Evolutionary conservation across 2,113 vertebrate species (phyloP).

Genomic region (Pionites leucogaster): DNA sequence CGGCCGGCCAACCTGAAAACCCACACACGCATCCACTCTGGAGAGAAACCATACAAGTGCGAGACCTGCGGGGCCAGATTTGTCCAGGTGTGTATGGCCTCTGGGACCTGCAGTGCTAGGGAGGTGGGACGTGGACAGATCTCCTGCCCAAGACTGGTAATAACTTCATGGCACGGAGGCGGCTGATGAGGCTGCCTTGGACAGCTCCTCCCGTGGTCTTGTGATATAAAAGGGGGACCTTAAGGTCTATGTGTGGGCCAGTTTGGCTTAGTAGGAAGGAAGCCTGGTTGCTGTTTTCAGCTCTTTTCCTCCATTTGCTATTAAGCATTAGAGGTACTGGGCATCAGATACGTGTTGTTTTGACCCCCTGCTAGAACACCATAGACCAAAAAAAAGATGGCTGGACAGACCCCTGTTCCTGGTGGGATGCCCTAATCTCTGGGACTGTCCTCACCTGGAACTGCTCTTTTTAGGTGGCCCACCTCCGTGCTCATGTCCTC

Average conservation of each 20-base stretch:
- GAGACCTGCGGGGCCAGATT: constrained; percentile 88
- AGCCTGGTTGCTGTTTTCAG: neutral
- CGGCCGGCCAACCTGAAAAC: constrained; percentile 97
- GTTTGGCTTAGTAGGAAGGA: neutral
- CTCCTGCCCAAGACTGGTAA: neutral
- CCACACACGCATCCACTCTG: constrained; percentile 95
- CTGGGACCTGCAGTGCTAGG: neutral
- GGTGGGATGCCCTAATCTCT: neutral
- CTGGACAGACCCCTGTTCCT: neutral
- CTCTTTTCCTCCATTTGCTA: neutral
- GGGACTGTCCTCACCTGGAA: neutral
- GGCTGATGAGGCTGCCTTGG: neutral
- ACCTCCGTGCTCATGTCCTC: constrained; percentile 94
- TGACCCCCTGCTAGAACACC: neutral
- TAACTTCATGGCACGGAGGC: neutral
- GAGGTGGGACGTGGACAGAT: neutral
- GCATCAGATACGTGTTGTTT: neutral
- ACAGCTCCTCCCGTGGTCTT: neutral
- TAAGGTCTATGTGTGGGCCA: rapidly evolving
- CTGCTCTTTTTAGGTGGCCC: constrained; percentile 85
- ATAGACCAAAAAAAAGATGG: rapidly evolving
- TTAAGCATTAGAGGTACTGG: neutral
- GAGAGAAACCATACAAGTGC: constrained; percentile 98
- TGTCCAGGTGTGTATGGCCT: constrained; percentile 72
- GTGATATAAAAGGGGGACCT: neutral